Evolutionary conservation across 1,140 invertebrate species (phyloP).

Genomic region (Zaprionus nigranus): DNA sequence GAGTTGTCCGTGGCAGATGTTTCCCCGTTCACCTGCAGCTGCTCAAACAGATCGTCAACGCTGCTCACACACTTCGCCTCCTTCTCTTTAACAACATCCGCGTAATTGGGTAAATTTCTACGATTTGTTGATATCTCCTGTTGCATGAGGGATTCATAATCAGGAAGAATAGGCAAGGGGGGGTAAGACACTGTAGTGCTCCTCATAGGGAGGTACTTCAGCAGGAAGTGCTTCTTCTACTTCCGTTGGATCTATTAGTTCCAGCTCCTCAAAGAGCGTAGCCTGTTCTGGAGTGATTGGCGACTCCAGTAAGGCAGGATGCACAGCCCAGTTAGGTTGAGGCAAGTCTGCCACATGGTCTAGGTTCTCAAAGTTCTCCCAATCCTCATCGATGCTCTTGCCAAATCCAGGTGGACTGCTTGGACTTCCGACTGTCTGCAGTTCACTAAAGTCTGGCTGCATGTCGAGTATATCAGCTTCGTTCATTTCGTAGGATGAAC

Average conservation of each 20-base stretch:
- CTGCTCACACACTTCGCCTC: conserved; percentile 48
- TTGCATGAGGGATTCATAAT: conserved; percentile 71
- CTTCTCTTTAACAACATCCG: conserved; percentile 43
- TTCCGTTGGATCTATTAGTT: conserved; percentile 40
- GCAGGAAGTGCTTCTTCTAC: not conserved
- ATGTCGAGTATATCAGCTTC: conserved; percentile 72
- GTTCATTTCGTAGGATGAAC: conserved; percentile 68
- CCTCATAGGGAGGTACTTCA: conserved; percentile 63
- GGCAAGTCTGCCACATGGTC: conserved; percentile 39
- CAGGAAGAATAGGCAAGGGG: conserved; percentile 43
- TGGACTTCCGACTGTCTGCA: conserved; percentile 28
- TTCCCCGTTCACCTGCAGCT: conserved; percentile 40
- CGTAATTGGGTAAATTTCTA: conserved; percentile 59
- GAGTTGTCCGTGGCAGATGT: not conserved
- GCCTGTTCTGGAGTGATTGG: conserved; percentile 36
- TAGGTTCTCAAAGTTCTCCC: conserved; percentile 76
- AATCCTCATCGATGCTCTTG: conserved; percentile 79
- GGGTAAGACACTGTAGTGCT: conserved; percentile 10
- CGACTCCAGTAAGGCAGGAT: conserved; percentile 44
- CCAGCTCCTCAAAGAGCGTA: conserved; percentile 51
- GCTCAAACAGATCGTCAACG: conserved; percentile 68
- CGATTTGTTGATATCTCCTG: conserved; percentile 39
- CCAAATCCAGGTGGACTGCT: conserved; percentile 74
- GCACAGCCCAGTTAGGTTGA: conserved; percentile 49
- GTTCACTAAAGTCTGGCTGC: conserved; percentile 41